Conservation (phyloP, 1,140 invertebrate genomes). For the Phymorhynchus buccinoides region DNA sequence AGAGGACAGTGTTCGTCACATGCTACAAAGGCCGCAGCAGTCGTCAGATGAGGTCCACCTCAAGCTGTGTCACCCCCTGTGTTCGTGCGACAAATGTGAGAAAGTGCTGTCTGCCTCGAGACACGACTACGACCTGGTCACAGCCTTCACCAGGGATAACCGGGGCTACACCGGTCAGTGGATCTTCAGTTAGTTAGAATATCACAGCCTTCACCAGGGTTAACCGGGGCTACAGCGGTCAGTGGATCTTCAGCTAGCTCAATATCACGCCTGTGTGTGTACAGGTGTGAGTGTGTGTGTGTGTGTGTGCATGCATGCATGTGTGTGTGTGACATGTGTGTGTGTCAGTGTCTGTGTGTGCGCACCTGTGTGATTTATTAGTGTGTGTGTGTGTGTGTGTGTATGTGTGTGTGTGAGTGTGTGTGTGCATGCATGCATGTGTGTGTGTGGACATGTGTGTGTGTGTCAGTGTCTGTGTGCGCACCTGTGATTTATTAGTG, state of each 20-base stretch:
- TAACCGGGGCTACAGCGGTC: slow-evolving; percentile 79
- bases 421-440: slow-evolving; percentile 3
- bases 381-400: slow-evolving; percentile 14
- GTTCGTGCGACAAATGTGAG: slow-evolving; percentile 84
- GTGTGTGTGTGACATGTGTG: slow-evolving; percentile 17
- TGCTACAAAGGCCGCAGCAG: slow-evolving; percentile 61
- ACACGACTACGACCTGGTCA: slow-evolving; percentile 76
- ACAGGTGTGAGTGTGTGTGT: not conserved
- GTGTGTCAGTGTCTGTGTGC: not conserved
- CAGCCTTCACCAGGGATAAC: slow-evolving; percentile 74
- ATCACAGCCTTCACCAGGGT: slow-evolving; percentile 78
- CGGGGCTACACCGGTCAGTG: slow-evolving; percentile 9
- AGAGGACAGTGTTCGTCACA: slow-evolving; percentile 73
- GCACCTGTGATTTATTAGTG: not conserved
- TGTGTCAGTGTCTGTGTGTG: slow-evolving; percentile 3
- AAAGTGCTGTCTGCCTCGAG: slow-evolving; percentile 76
- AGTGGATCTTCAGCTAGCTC: not conserved
- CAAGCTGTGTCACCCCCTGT: slow-evolving; percentile 83
- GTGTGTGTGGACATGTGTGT: slow-evolving; percentile 3
- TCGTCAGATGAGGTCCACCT: slow-evolving; percentile 60
- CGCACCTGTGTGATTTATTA: not conserved
- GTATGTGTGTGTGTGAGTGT: slow-evolving; percentile 9
- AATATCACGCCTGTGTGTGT: not conserved
- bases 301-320: too few relatives aligned
- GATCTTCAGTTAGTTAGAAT: too few relatives aligned